Evolutionary conservation across 2,888 invertebrate genomes (phyloP).

Genomic region (Molorchus minor): DNA sequence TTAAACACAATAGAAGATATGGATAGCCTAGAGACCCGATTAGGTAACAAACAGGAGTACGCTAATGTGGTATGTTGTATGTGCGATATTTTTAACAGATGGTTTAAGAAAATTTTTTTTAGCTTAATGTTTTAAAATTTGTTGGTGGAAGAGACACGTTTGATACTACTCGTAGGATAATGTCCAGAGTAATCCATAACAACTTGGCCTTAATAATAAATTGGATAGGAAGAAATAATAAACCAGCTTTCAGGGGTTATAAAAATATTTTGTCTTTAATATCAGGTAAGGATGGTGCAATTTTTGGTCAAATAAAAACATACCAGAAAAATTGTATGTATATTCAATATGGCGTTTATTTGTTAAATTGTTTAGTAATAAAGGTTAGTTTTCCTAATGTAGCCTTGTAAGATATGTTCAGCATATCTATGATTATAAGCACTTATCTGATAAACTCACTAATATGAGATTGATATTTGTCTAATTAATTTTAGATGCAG

Average conservation of each 20-base stretch:
- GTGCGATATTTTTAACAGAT: background rate
- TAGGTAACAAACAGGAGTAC: background rate
- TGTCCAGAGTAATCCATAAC: background rate
- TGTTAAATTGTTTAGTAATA: too few relatives aligned
- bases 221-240: background rate
- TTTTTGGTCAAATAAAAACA: too few relatives aligned
- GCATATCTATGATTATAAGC: too few relatives aligned
- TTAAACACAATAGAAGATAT: background rate
- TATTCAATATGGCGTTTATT: too few relatives aligned
- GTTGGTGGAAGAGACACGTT: background rate
- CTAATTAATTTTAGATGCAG: too few relatives aligned
- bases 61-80: background rate
- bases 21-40: background rate
- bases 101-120: background rate
- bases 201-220: background rate
- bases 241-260: background rate
- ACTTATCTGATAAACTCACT: too few relatives aligned
- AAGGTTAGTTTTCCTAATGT: too few relatives aligned
- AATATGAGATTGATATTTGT: too few relatives aligned
- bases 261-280: background rate
- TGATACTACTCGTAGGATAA: background rate
- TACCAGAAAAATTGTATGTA: too few relatives aligned
- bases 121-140: background rate
- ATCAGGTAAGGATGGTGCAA: conserved; percentile 6
- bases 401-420: too few relatives aligned